These are phyloP conservation scores for Dolomedes plantarius DNA, from an alignment of 2,888 invertebrate genomes.

Conservation along the genomic window DNA sequence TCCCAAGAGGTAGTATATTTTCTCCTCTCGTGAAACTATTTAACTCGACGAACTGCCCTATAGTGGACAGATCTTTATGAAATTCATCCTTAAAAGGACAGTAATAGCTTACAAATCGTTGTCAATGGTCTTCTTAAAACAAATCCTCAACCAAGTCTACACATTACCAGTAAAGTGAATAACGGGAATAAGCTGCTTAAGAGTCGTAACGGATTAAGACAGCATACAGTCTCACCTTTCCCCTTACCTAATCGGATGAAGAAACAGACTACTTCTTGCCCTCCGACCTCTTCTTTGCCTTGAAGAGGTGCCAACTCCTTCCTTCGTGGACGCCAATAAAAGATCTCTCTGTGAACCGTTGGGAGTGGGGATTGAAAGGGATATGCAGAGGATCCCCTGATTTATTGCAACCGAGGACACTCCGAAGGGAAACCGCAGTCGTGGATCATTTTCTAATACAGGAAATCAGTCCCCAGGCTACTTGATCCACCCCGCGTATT, in stretches of 20 bases:
- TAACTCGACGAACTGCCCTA: no score
- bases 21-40: no score
- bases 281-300: slow-evolving; percentile 40
- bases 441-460: slow-evolving; percentile 66
- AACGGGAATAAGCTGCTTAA: slow-evolving; percentile 45
- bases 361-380: slow-evolving; percentile 37
- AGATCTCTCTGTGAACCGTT: not conserved
- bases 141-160: no score
- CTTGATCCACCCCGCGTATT: slow-evolving; percentile 54
- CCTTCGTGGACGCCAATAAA: not conserved
- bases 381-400: slow-evolving; percentile 64
- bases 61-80: no score
- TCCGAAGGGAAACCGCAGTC: slow-evolving; percentile 57
- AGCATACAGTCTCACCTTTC: slow-evolving; percentile 41
- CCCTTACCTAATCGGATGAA: slow-evolving; percentile 54
- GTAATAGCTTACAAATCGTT: no score
- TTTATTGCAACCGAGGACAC: slow-evolving; percentile 59
- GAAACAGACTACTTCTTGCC: slow-evolving; percentile 21
- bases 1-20: no score
- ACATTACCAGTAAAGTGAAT: slow-evolving; percentile 1
- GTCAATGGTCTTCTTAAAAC: no score
- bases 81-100: no score
- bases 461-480: slow-evolving; percentile 56
- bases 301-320: slow-evolving; percentile 53
- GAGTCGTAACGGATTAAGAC: slow-evolving; percentile 57